These are phyloP conservation scores for Pristionchus mayeri DNA, from an alignment of 2,888 invertebrate genomes.

Conservation along the genomic window DNA sequence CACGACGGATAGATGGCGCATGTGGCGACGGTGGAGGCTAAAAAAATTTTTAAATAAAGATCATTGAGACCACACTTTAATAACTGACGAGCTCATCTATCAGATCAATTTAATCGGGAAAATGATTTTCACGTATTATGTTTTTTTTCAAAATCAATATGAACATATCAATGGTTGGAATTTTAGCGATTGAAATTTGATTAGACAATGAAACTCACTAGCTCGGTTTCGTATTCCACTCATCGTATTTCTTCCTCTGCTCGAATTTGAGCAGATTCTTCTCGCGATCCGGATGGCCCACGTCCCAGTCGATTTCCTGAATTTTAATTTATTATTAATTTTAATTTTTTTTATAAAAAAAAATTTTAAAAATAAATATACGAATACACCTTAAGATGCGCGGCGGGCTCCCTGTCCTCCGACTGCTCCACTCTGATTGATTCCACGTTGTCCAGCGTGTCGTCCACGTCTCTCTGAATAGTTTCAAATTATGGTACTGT, in stretches of 20 bases:
- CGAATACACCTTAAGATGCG: conserved; percentile 1
- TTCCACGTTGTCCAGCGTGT: conserved; percentile 14
- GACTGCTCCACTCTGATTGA: not conserved
- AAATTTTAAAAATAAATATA: not conserved
- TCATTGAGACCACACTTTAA: too few relatives aligned
- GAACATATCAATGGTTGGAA: too few relatives aligned
- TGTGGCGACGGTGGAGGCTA: not conserved
- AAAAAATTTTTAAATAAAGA: too few relatives aligned
- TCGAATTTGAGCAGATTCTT: not conserved
- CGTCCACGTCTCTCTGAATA: conserved; percentile 35
- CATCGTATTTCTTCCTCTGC: not conserved
- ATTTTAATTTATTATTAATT: too few relatives aligned
- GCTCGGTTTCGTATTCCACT: conserved; percentile 9
- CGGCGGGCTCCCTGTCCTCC: not conserved
- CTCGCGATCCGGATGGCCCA: not conserved
- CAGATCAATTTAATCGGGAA: too few relatives aligned
- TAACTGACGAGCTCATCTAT: too few relatives aligned
- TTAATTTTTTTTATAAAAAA: not conserved
- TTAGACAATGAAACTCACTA: not conserved
- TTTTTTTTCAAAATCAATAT: too few relatives aligned
- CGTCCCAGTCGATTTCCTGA: not conserved
- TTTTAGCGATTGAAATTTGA: too few relatives aligned
- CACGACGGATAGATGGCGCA: not conserved
- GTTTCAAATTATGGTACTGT: too few relatives aligned
- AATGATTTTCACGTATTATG: too few relatives aligned